phyloP scores from a whole-genome alignment of 2,888 invertebrate genomes.

The Synergus japonicus region DNA sequence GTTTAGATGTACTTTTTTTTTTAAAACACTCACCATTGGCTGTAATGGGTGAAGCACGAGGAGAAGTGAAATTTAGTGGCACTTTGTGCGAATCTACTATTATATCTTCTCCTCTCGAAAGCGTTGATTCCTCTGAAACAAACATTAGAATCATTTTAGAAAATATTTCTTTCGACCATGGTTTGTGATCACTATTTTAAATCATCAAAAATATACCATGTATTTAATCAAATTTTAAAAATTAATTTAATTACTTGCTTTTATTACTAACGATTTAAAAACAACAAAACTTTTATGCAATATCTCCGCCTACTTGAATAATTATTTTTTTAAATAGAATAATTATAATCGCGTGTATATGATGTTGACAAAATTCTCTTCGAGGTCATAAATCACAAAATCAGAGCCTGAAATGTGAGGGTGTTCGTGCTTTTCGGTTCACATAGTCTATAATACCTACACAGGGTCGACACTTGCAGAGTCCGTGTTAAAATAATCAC shows the following conservation, averaged over 20 bases:
- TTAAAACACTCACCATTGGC: constrained; percentile 27
- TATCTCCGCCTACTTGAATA: too few relatives aligned
- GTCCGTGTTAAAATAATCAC: constrained; percentile 38
- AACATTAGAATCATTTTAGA: background rate
- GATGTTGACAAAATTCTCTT: constrained; percentile 16
- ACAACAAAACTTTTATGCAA: too few relatives aligned
- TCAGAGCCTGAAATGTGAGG: background rate
- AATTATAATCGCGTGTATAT: too few relatives aligned
- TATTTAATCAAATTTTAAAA: too few relatives aligned
- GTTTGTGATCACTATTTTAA: background rate
- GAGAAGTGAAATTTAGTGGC: constrained; percentile 15
- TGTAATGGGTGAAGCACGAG: constrained; percentile 15
- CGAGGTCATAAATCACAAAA: background rate
- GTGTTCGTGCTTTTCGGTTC: background rate
- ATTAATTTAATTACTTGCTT: too few relatives aligned
- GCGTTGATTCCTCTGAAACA: constrained; percentile 4
- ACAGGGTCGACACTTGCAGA: constrained; percentile 18
- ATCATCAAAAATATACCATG: too few relatives aligned
- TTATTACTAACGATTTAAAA: too few relatives aligned
- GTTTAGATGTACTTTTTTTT: background rate
- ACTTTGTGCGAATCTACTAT: background rate
- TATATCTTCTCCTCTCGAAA: background rate
- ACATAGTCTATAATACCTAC: background rate
- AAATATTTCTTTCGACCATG: too few relatives aligned
- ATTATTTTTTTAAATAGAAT: background rate